These are phyloP conservation scores for Phyto melanocephala DNA, from an alignment of 2,888 invertebrate species.

Conservation along the genomic window DNA sequence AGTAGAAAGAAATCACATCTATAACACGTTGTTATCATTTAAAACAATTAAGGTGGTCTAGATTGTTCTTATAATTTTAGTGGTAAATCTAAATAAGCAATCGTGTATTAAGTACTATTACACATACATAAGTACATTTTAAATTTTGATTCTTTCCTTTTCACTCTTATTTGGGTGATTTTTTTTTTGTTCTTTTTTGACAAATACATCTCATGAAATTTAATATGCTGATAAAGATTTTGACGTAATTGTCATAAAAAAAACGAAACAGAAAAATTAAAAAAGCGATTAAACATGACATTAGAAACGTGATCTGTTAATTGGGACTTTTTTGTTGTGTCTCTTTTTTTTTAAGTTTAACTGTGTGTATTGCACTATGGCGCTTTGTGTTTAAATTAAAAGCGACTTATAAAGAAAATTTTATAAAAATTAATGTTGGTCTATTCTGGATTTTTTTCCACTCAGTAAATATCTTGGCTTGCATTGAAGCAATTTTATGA, in stretches of 20 bases:
- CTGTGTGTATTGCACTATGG: background rate
- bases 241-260: background rate
- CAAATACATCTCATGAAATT: background rate
- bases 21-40: background rate
- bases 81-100: too few relatives aligned
- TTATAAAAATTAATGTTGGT: too few relatives aligned
- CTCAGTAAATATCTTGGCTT: too few relatives aligned
- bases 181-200: background rate
- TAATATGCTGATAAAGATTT: slow-evolving; percentile 1
- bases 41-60: background rate
- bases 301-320: background rate
- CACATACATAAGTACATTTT: too few relatives aligned
- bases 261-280: background rate
- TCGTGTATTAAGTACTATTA: too few relatives aligned
- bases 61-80: too few relatives aligned
- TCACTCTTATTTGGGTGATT: background rate
- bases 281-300: background rate
- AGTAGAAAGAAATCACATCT: background rate
- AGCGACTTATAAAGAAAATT: too few relatives aligned
- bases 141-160: background rate
- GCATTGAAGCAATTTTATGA: too few relatives aligned
- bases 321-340: background rate
- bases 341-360: background rate
- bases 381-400: background rate
- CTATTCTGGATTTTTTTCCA: too few relatives aligned